Evolutionary conservation across 2,797 vertebrate species (phyloP), one percentile per base, ranked within the genome.

Genomic region (Rhynchonycteris naso): DNA sequence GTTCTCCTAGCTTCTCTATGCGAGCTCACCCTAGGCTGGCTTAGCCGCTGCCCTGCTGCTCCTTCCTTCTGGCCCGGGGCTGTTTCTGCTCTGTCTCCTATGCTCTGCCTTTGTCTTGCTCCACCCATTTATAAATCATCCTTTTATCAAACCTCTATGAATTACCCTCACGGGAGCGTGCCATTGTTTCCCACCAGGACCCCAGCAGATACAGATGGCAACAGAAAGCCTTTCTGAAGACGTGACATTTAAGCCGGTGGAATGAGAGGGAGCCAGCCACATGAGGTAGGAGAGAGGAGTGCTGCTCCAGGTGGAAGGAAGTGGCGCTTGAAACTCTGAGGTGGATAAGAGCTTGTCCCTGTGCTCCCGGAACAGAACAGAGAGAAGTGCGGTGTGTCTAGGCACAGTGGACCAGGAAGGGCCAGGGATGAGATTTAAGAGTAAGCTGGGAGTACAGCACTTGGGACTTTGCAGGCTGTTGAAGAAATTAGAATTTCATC

Each of bases 221-320:
- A 76, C 52, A 92, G 92, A 95, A 97, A 97, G 61, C 47, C 90
- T 96, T 95, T 95, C 93, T 21, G 90, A 97, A 93, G 95, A 96
- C 95, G 86, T 97, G 97, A 97, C 95, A 97, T 97, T 97, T 97
- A 97, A 97, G 95, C 89, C 96, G 86, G 92, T 76, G 83, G 72
- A 94, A 90, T 88, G 96, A 72, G 88, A 85, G 61, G n/a, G 86
- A 95, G 95, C 90, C 95, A 97, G 95, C 94, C 93, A 43, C 92
- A 96, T 94, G 96, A 95, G 87, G 95, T 88, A 63, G 1, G 24
- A 72, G 68, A 81, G 92, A 84, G 85, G 88, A 85, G 59, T 86
- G 94, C 52, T 18, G 21, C 82, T 96, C 74, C 74, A 43, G 65
- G 95, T 74, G 88, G 91, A 81, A 89, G 81, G 93, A 95, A 95